A percentile compares a stretch with the other conserved stretches of the same genome.
These are phyloP conservation scores for Myotis findleyi DNA, from an alignment of 2,797 vertebrate genomes.

Conservation along the genomic window DNA sequence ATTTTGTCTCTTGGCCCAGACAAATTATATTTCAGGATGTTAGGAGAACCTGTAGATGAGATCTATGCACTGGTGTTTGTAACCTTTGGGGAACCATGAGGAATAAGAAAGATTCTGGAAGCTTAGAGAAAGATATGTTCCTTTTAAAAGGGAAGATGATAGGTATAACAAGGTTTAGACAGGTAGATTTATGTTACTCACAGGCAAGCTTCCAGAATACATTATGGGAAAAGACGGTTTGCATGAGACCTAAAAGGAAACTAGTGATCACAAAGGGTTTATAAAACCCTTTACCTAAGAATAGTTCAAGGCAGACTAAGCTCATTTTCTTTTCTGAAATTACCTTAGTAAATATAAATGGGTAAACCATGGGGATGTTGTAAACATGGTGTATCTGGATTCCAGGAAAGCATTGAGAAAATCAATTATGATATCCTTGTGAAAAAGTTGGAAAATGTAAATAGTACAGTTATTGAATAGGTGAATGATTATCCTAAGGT, in stretches of 20 bases:
- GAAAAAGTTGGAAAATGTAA: neutral
- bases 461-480: neutral
- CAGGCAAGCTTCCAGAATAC: slow-evolving; percentile 11
- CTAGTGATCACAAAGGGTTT: neutral
- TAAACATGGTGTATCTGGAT: neutral
- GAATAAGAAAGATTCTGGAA: neutral
- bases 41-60: neutral
- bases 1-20: neutral
- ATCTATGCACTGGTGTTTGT: neutral
- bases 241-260: neutral
- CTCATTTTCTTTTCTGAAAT: slow-evolving; percentile 33
- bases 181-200: slow-evolving; percentile 1
- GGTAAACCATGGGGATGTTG: neutral
- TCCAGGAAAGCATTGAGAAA: neutral
- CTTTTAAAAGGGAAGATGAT: neutral
- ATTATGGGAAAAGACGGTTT: slow-evolving; percentile 1
- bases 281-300: slow-evolving; percentile 6
- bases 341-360: neutral
- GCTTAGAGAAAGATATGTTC: neutral
- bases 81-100: neutral
- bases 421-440: neutral
- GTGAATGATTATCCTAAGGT: neutral
- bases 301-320: neutral
- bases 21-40: neutral
- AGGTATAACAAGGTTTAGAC: neutral